phyloP scores from a whole-genome alignment of 2,888 invertebrate species.

The Abscondita cerata region DNA sequence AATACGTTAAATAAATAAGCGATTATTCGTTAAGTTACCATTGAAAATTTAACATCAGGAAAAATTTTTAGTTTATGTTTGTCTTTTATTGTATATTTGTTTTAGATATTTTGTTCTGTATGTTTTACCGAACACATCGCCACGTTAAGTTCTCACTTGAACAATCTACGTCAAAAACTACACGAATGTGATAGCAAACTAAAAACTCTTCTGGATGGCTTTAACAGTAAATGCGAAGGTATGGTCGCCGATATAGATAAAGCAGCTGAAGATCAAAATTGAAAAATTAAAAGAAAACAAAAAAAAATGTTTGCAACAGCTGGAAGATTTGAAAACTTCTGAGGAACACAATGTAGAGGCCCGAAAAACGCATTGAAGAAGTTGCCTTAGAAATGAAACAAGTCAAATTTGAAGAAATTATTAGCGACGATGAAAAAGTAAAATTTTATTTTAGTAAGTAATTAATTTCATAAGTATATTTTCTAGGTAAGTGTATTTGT shows the following conservation, averaged over 20 bases:
- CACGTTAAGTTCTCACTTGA: no score
- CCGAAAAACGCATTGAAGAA: conserved; percentile 60
- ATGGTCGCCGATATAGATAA: conserved; percentile 62
- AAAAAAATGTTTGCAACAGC: conserved; percentile 58
- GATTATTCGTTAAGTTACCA: no score
- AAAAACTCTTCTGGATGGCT: no score
- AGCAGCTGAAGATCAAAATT: conserved; percentile 63
- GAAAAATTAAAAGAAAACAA: conserved; percentile 60
- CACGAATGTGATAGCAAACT: no score
- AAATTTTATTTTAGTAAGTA: background rate
- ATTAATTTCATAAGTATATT: background rate
- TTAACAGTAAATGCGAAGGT: conserved; percentile 64
- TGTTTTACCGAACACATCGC: conserved; percentile 69
- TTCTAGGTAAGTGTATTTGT: conserved; percentile 64
- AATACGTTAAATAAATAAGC: no score
- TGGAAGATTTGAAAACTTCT: conserved; percentile 57
- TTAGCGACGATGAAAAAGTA: conserved; percentile 60
- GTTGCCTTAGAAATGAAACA: conserved; percentile 58
- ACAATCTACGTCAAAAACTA: no score
- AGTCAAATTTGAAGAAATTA: conserved; percentile 47
- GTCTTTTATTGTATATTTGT: no score
- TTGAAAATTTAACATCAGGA: no score
- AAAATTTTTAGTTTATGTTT: no score
- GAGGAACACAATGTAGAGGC: conserved; percentile 60
- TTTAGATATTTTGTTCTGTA: conserved; percentile 66